Conservation (phyloP, 2,888 invertebrate genomes). For the Anthrax anthrax region DNA sequence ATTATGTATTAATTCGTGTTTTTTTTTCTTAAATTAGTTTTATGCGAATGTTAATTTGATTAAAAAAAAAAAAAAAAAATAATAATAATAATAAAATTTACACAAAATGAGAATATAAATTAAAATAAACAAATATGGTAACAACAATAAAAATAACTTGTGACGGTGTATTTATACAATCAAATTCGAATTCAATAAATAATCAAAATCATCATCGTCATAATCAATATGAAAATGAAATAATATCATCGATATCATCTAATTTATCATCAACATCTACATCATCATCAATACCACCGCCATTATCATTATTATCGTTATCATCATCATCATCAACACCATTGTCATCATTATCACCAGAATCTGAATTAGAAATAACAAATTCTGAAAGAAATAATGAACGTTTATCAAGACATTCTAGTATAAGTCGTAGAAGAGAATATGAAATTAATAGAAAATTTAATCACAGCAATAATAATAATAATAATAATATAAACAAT, state of each 20-base stretch:
- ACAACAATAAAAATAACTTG: constrained; percentile 35
- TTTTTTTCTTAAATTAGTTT: no score
- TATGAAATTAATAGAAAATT: not conserved
- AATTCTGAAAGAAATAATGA: not conserved
- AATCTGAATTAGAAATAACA: not conserved
- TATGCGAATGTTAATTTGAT: no score
- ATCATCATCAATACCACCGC: not conserved
- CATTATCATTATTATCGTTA: not conserved
- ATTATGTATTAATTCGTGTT: no score
- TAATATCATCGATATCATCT: not conserved
- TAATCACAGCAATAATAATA: not conserved
- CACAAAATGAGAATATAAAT: no score
- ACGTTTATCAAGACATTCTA: not conserved
- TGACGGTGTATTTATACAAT: constrained; percentile 34
- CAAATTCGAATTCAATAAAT: constrained; percentile 29
- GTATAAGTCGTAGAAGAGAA: not conserved
- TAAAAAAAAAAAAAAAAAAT: no score
- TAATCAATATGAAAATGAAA: not conserved
- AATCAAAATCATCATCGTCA: not conserved
- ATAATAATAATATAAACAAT: not conserved
- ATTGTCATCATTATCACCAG: not conserved
- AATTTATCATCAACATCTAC: not conserved
- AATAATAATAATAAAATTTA: no score
- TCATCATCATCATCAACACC: not conserved
- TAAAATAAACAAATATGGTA: constrained; percentile 21